Evolutionary conservation across 2,797 vertebrate species (phyloP).

Genomic region (Tapera naevia): DNA sequence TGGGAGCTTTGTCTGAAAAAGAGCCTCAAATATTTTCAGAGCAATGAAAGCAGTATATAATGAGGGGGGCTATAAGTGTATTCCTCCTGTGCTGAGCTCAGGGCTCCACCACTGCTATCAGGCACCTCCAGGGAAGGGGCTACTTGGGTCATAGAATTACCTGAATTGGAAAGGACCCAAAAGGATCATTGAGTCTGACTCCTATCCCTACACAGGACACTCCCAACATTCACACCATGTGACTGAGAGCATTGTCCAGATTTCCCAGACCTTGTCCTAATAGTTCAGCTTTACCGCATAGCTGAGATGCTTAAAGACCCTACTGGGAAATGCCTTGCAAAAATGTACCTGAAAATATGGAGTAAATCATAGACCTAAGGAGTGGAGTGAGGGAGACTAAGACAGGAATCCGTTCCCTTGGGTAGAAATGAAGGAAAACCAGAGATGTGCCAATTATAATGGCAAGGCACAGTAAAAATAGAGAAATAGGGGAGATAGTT

Average conservation of each 20-base stretch:
- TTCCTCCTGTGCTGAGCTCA: neutral
- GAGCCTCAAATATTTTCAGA: neutral
- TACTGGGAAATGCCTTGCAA: neutral
- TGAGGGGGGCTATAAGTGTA: neutral
- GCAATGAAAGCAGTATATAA: neutral
- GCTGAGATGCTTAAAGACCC: neutral
- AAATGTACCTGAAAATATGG: neutral
- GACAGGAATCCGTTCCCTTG: neutral
- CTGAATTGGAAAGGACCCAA: too few relatives aligned
- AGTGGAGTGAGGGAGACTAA: neutral
- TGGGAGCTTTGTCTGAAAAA: neutral
- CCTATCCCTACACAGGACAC: too few relatives aligned
- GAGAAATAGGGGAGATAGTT: neutral
- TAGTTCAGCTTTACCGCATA: neutral
- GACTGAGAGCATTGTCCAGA: too few relatives aligned
- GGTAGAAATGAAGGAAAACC: neutral
- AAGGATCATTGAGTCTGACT: too few relatives aligned
- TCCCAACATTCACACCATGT: too few relatives aligned
- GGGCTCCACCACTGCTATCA: neutral
- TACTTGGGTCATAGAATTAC: neutral
- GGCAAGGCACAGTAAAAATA: neutral
- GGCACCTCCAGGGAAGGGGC: neutral
- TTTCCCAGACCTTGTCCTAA: too few relatives aligned
- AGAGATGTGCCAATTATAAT: neutral
- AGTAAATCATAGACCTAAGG: neutral